Conservation (phyloP, 2,113 vertebrate species). For the Rhinolophus sinicus region DNA sequence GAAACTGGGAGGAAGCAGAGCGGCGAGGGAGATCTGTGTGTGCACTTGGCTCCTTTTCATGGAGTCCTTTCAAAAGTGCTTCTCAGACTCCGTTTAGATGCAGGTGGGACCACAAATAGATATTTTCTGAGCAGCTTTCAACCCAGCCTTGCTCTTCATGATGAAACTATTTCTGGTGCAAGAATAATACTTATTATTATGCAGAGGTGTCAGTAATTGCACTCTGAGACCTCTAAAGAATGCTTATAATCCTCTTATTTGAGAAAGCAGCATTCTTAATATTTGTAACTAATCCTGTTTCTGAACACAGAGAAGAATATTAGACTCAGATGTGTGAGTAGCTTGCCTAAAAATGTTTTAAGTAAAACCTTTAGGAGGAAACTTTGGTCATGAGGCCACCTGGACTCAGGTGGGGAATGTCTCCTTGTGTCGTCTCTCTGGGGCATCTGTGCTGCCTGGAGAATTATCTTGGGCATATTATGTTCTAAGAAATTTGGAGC, state of each 20-base stretch:
- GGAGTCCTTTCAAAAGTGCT: neutral
- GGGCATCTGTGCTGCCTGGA: neutral
- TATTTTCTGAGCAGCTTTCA: neutral
- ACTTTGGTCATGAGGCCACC: neutral
- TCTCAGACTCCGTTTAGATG: neutral
- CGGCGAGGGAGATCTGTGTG: accelerated
- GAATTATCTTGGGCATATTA: neutral
- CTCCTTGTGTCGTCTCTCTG: accelerated
- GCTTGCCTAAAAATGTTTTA: conserved; percentile 39
- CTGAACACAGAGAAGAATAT: neutral
- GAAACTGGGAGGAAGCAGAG: neutral
- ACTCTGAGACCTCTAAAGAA: conserved; percentile 48
- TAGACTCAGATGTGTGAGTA: conserved; percentile 19
- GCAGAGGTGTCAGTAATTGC: conserved; percentile 51
- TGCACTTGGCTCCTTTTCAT: neutral
- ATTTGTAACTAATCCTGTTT: conserved; percentile 56
- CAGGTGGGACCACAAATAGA: neutral
- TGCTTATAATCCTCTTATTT: conserved; percentile 71
- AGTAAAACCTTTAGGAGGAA: neutral
- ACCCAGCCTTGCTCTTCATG: neutral
- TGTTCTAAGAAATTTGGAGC: neutral
- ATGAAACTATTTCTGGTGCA: conserved; percentile 39
- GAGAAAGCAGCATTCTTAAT: conserved; percentile 46
- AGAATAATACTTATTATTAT: conserved; percentile 40
- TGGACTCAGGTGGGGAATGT: neutral